Evolutionary conservation across 2,888 invertebrate genomes (phyloP).

Genomic region (Troides aeacus): DNA sequence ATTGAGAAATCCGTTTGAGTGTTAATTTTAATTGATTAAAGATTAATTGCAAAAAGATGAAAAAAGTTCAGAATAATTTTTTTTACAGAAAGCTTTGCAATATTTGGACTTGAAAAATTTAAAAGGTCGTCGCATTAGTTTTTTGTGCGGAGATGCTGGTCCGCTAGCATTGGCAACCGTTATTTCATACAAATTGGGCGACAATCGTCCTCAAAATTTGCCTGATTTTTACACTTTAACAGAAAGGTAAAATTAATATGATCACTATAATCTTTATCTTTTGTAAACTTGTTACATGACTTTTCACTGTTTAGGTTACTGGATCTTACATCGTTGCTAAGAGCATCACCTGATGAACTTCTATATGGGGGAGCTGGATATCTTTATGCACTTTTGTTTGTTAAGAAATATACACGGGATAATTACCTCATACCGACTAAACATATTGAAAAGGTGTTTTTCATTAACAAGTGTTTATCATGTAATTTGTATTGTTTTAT

Average conservation of each 20-base stretch:
- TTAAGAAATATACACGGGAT: constrained; percentile 82
- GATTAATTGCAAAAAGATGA: background rate
- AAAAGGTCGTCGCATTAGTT: constrained; percentile 78
- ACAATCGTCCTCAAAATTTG: constrained; percentile 49
- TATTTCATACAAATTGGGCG: constrained; percentile 81
- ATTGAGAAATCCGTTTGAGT: too few species aligned
- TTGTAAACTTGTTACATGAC: too few species aligned
- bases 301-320: constrained; percentile 74
- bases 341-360: constrained; percentile 87
- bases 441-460: constrained; percentile 79
- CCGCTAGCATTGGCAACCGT: constrained; percentile 87
- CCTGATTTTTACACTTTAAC: constrained; percentile 74
- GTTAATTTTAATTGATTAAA: too few species aligned
- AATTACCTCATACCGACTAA: constrained; percentile 79
- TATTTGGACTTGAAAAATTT: constrained; percentile 56
- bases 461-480: background rate
- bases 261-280: background rate
- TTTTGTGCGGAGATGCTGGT: constrained; percentile 89
- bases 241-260: constrained; percentile 64
- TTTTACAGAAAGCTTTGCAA: constrained; percentile 49
- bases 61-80: background rate
- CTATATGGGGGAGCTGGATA: constrained; percentile 93
- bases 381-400: constrained; percentile 87
- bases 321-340: constrained; percentile 75
- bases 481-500: background rate